Base-by-base conservation (phyloP, 2,113 vertebrate genomes). In the Notothenia coriiceps region DNA sequence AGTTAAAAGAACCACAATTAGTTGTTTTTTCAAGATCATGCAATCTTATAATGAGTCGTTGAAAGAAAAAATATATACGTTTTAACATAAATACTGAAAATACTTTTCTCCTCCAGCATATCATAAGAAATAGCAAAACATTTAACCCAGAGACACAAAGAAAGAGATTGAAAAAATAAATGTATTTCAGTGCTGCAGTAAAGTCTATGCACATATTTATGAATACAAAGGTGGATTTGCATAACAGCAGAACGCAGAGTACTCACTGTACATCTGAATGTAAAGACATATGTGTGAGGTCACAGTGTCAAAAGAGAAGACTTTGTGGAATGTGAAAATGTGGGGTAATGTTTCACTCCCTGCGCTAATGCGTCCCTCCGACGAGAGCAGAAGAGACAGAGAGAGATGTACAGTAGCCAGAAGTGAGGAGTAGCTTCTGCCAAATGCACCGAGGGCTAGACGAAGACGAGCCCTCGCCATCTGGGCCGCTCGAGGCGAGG, bases 401-500 rank as follows among this genome's bases (percentile, higher is more conserved):
- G 62, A 75, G 82, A 71, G 60, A 62, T 51, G 65, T 63, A 74
- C 84, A 85, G 91, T 83, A 72, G 90, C 82, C 82, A 86, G 82
- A 75, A 86, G 83, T 80, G 77, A 74, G 52, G 86, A 91, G 89
- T 93, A 77, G 74, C 86, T 80, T 81, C 91, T 91, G 92, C 93
- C 91, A 94, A 91, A 86, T 82, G 83, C 87, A 86, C 93, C 65
- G 60, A 88, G 86, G 91, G 91, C 86, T 49, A 87, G 86, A 88
- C 74, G 66, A 62, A 90, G 90, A 91, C 68, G 83, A 89, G 88
- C 84, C 74, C 80, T 67, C 52, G 86, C 90, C 93, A 94, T 92
- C 89, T 92, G 92, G 88, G 86, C 83, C n/a, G 87, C 93, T 88
- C 49, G 69, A 88, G 91, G 93, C 91, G 33, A 89, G 43, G 83